Evolutionary conservation across 2,888 invertebrate genomes (phyloP).

Genomic region (Dryococelus australis): DNA sequence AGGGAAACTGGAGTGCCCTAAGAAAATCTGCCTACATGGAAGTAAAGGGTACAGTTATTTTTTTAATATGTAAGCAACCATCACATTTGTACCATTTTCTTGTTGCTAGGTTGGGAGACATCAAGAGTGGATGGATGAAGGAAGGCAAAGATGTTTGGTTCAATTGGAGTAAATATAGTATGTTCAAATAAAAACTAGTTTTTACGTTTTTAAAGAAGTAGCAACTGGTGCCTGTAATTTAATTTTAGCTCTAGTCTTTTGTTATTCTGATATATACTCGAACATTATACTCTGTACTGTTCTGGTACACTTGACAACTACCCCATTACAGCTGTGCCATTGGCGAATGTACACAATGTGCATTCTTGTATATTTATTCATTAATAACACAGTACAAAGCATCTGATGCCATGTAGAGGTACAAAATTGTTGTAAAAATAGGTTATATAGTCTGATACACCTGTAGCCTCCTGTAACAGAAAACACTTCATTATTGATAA

Average conservation of each 20-base stretch:
- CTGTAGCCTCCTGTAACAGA: not conserved
- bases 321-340: not conserved
- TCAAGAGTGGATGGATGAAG: too few species aligned
- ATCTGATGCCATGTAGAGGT: slow-evolving; percentile 39
- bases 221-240: not conserved
- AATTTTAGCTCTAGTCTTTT: not conserved
- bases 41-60: too few species aligned
- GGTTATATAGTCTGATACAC: not conserved
- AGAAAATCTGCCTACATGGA: too few species aligned
- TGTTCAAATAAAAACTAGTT: too few species aligned
- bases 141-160: too few species aligned
- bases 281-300: not conserved
- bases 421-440: slow-evolving; percentile 30
- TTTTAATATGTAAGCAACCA: too few species aligned
- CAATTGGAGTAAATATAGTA: too few species aligned
- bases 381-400: slow-evolving; percentile 36
- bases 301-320: not conserved
- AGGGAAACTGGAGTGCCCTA: too few species aligned
- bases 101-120: too few species aligned
- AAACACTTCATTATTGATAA: not conserved
- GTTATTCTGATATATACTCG: not conserved
- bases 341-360: not conserved
- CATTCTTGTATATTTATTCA: slow-evolving; percentile 9
- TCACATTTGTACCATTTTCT: too few species aligned
- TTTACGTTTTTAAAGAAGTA: too few species aligned